phyloP scores from a whole-genome alignment of 1,140 invertebrate species.

The Drosophila kurseongensis region DNA sequence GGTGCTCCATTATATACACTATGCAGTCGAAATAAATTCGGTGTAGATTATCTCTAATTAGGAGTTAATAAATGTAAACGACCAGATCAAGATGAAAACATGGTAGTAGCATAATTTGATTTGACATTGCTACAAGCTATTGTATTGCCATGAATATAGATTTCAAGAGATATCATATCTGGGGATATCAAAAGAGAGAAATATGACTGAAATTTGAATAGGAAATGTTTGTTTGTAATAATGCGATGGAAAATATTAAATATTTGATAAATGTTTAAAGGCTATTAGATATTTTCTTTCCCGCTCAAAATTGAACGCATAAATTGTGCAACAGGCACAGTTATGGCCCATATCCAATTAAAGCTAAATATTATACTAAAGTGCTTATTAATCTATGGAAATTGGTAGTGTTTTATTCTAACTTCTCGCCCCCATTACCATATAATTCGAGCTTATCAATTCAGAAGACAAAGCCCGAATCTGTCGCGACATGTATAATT shows the following conservation, averaged over 20 bases:
- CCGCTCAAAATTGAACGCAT: too few species aligned
- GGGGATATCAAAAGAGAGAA: not conserved
- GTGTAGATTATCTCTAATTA: constrained; percentile 47
- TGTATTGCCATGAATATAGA: constrained; percentile 28
- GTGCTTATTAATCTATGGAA: constrained; percentile 6
- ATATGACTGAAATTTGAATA: not conserved
- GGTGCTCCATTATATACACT: constrained; percentile 35
- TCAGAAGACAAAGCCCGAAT: constrained; percentile 33
- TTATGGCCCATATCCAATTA: too few species aligned
- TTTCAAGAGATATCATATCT: constrained; percentile 5
- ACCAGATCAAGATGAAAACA: constrained; percentile 34
- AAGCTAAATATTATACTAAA: constrained; percentile 11
- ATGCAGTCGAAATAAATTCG: constrained; percentile 34
- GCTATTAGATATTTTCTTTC: not conserved
- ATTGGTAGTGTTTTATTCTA: not conserved
- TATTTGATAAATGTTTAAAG: not conserved
- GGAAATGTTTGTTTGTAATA: not conserved
- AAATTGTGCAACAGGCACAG: too few species aligned
- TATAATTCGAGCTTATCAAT: constrained; percentile 57
- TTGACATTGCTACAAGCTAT: constrained; percentile 34
- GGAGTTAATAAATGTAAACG: constrained; percentile 41
- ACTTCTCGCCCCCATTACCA: constrained; percentile 49
- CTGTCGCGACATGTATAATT: constrained; percentile 47
- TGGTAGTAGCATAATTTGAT: constrained; percentile 31
- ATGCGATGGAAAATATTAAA: not conserved